Evolutionary conservation across 2,113 vertebrate species (phyloP).

Genomic region (Dascyllus trimaculatus): DNA sequence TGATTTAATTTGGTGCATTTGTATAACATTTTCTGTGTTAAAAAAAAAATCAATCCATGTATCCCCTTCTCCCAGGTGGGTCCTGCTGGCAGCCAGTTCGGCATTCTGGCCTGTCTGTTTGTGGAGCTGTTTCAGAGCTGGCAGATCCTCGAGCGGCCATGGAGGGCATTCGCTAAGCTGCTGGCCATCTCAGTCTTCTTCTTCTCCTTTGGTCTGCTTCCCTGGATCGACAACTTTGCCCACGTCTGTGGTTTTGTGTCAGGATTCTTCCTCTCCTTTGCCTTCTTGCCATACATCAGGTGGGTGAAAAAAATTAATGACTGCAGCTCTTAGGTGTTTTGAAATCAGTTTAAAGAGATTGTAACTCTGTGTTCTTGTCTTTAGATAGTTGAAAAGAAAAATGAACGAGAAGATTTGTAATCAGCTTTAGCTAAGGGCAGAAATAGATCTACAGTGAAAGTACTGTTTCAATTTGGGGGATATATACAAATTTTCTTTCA

Average conservation of each 20-base stretch:
- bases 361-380: no score
- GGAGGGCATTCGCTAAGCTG: conserved; percentile 95
- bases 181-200: conserved; percentile 94
- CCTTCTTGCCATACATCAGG: conserved; percentile 98
- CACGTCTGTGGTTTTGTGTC: conserved; percentile 96
- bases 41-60: no score
- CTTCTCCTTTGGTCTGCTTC: conserved; percentile 95
- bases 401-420: no score
- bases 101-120: conserved; percentile 97
- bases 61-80: conserved; percentile 88
- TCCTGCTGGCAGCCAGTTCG: conserved; percentile 97
- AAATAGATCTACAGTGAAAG: no score
- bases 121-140: conserved; percentile 99
- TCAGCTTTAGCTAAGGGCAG: no score
- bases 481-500: no score
- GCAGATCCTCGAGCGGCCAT: conserved; percentile 97
- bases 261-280: conserved; percentile 96
- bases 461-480: no score
- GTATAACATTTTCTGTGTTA: not conserved
- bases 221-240: conserved; percentile 99
- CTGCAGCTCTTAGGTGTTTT: not conserved
- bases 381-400: no score
- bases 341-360: not conserved
- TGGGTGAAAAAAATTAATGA: conserved; percentile 3
- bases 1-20: not conserved